Conservation (phyloP, 2,888 invertebrate species). For the Drosophila diplacantha region DNA sequence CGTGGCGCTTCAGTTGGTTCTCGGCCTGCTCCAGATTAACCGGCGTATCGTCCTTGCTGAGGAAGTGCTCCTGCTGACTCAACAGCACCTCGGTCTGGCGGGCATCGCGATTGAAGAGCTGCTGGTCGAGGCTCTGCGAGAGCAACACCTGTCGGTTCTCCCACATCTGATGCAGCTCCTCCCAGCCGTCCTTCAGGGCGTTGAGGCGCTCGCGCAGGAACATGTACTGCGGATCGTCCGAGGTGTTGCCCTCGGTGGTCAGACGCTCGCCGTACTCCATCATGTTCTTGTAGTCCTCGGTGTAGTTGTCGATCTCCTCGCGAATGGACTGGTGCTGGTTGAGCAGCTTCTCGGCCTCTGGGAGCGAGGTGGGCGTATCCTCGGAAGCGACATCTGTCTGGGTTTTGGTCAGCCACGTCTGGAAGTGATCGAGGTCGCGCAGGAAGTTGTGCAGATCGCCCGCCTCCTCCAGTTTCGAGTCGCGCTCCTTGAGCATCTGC, state of each 20-base stretch:
- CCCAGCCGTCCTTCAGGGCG: conserved; percentile 99
- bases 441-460: conserved; percentile 98
- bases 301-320: conserved; percentile 99
- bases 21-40: conserved; percentile 98
- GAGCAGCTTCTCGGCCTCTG: conserved; percentile 97
- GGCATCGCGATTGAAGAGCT: conserved; percentile 97
- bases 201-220: conserved; percentile 98
- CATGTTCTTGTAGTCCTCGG: conserved; percentile 98
- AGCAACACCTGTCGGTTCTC: conserved; percentile 96
- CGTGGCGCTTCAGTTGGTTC: conserved; percentile 96
- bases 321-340: conserved; percentile 98
- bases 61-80: conserved; percentile 97
- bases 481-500: conserved; percentile 97
- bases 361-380: conserved; percentile 93
- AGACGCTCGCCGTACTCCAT: conserved; percentile 99
- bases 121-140: conserved; percentile 95
- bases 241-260: conserved; percentile 90
- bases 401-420: conserved; percentile 98
- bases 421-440: conserved; percentile 99
- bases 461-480: conserved; percentile 98
- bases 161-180: conserved; percentile 99
- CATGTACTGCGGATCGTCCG: conserved; percentile 99
- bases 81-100: conserved; percentile 98
- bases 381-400: conserved; percentile 99
- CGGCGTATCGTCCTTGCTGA: conserved; percentile 97